Evolutionary conservation across 2,888 invertebrate genomes (phyloP).

Genomic region (Rhaphigaster nebulosa): DNA sequence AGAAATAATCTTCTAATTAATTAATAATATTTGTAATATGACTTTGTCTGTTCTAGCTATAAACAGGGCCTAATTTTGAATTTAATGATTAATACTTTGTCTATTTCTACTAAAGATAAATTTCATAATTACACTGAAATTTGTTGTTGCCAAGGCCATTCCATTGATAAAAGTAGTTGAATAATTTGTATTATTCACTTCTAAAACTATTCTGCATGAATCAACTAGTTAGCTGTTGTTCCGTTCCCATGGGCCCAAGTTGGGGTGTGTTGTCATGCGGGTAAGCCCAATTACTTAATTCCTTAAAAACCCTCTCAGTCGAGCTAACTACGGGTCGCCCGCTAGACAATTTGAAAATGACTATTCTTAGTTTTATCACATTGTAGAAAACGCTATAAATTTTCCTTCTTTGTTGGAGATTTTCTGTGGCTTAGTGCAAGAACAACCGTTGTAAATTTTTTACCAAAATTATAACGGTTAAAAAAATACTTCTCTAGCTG

Average conservation of each 20-base stretch:
- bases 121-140: not conserved
- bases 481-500: too few relatives aligned
- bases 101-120: too few relatives aligned
- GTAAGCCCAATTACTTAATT: constrained; percentile 41
- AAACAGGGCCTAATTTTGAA: too few relatives aligned
- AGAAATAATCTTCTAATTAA: too few relatives aligned
- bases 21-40: too few relatives aligned
- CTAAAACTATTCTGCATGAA: not conserved
- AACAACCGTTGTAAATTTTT: too few relatives aligned
- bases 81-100: too few relatives aligned
- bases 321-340: not conserved
- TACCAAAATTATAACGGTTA: too few relatives aligned
- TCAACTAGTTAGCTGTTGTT: not conserved
- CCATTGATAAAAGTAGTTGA: not conserved
- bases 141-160: not conserved
- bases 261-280: constrained; percentile 44
- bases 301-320: constrained; percentile 11
- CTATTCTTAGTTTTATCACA: not conserved
- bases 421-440: too few relatives aligned
- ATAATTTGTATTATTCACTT: not conserved
- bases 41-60: too few relatives aligned
- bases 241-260: constrained; percentile 27
- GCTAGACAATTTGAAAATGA: not conserved
- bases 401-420: not conserved
- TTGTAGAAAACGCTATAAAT: not conserved